phyloP scores from a whole-genome alignment of 2,797 vertebrate genomes.

The Craterocephalus amniculus region DNA sequence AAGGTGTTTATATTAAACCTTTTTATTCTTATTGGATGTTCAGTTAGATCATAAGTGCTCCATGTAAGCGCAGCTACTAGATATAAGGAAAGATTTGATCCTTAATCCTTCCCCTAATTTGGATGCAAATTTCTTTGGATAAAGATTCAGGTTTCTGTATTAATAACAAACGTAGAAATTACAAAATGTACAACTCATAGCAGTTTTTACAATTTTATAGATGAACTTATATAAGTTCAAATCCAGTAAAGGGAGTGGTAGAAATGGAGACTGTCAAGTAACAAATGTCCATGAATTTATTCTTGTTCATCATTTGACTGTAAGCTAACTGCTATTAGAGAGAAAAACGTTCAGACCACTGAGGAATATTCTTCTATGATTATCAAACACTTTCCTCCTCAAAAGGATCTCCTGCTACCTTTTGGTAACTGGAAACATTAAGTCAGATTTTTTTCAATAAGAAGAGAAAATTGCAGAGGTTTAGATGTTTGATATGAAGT shows the following conservation, averaged over 20 bases:
- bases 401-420: neutral
- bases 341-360: neutral
- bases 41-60: too few relatives aligned
- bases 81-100: too few relatives aligned
- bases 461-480: conserved; percentile 20
- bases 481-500: conserved; percentile 26
- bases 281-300: neutral
- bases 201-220: too few relatives aligned
- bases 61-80: too few relatives aligned
- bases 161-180: too few relatives aligned
- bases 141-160: too few relatives aligned
- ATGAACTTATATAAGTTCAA: neutral
- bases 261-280: neutral
- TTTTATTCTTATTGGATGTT: too few relatives aligned
- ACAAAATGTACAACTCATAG: neutral
- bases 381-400: neutral
- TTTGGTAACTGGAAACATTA: conserved; percentile 9
- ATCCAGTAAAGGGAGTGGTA: neutral
- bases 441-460: neutral
- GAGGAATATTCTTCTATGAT: neutral
- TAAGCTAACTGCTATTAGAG: neutral
- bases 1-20: too few relatives aligned
- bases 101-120: too few relatives aligned
- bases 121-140: too few relatives aligned
- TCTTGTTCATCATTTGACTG: too few relatives aligned